Percentiles rank a stretch among this genome's conserved stretches.
Conservation (phyloP, 2,888 invertebrate genomes). For the Seira musarum region DNA sequence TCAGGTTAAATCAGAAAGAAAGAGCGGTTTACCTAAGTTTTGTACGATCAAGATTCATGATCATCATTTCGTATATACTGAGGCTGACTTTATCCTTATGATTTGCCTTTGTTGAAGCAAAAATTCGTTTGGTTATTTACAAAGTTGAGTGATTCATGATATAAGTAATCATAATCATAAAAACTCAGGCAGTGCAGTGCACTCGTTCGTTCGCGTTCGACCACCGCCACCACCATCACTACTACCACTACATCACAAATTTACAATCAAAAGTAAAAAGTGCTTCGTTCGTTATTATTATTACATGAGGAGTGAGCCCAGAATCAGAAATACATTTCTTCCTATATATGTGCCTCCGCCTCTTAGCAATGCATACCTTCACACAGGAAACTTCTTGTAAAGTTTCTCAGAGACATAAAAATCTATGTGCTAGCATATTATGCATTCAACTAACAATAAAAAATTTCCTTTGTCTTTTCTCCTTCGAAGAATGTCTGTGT, state of each 20-base stretch:
- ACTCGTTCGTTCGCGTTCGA: too few relatives aligned
- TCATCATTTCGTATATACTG: too few relatives aligned
- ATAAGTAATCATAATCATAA: too few relatives aligned
- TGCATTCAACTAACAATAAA: not conserved
- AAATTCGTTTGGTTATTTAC: too few relatives aligned
- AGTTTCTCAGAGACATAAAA: not conserved
- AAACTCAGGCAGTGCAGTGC: not conserved
- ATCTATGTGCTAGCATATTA: not conserved
- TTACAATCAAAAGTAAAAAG: too few relatives aligned
- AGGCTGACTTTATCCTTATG: not conserved
- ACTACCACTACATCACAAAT: too few relatives aligned
- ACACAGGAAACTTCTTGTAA: not conserved
- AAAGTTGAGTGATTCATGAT: too few relatives aligned
- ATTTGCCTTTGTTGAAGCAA: not conserved
- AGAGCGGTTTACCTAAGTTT: conserved; percentile 7
- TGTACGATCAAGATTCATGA: not conserved
- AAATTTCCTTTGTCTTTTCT: conserved; percentile 13
- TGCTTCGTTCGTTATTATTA: too few relatives aligned
- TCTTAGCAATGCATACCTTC: not conserved
- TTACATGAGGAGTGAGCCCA: too few relatives aligned
- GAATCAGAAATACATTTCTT: too few relatives aligned
- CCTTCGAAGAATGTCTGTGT: conserved; percentile 9
- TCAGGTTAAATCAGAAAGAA: conserved; percentile 19
- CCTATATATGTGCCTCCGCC: too few relatives aligned
- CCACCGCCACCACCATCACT: too few relatives aligned